Conservation (phyloP, 2,888 invertebrate species). For the Timema cristinae region DNA sequence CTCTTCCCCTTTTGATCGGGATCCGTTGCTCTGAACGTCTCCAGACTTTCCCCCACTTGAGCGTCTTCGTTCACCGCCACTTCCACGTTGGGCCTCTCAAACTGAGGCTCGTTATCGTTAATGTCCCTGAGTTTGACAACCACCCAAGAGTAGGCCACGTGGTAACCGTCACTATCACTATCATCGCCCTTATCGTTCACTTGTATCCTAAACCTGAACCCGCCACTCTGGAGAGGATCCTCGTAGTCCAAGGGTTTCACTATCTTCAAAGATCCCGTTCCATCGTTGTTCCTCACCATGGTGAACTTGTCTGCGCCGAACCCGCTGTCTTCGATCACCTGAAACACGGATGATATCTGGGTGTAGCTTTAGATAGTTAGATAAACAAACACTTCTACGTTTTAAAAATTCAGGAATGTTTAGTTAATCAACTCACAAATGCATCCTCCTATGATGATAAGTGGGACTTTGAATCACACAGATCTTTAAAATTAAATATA, state of each 20-base stretch:
- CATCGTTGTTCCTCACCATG: slow-evolving; percentile 48
- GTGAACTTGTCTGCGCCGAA: slow-evolving; percentile 50
- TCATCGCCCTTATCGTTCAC: slow-evolving; percentile 43
- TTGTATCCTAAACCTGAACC: slow-evolving; percentile 49
- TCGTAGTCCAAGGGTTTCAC: slow-evolving; percentile 53
- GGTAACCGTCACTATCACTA: slow-evolving; percentile 49
- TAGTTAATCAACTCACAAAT: too few species aligned
- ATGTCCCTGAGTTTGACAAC: slow-evolving; percentile 48
- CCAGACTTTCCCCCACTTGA: slow-evolving; percentile 47
- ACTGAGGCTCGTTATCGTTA: slow-evolving; percentile 53
- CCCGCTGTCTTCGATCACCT: slow-evolving; percentile 44
- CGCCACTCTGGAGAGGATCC: slow-evolving; percentile 48
- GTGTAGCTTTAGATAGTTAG: too few species aligned
- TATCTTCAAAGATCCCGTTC: slow-evolving; percentile 48
- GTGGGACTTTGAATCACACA: too few species aligned
- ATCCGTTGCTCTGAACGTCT: slow-evolving; percentile 37
- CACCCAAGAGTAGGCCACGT: slow-evolving; percentile 49
- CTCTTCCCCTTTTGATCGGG: slow-evolving; percentile 27
- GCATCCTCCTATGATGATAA: too few species aligned
- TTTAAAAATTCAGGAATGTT: too few species aligned
- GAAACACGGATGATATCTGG: background rate
- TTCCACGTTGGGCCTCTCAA: slow-evolving; percentile 48
- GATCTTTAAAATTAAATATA: too few species aligned
- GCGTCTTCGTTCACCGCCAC: slow-evolving; percentile 48
- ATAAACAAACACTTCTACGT: too few species aligned